Evolutionary conservation across 2,888 invertebrate genomes (phyloP), one percentile per base, ranked within the genome.

Genomic region (Erebia aethiops): DNA sequence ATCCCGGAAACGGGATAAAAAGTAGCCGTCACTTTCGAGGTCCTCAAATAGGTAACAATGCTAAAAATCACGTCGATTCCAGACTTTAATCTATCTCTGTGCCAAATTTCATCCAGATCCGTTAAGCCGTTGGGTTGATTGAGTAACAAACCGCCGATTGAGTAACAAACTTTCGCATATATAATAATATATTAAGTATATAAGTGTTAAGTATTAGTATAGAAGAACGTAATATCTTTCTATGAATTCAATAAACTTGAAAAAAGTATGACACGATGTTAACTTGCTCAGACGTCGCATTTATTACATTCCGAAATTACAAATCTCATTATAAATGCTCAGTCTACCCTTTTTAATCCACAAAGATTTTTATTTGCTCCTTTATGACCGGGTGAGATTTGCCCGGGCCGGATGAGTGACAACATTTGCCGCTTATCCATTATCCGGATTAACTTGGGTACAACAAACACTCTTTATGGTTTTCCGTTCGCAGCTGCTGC

Each of bases 351-450:
- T 62, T 67, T 72, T 72, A 67, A 65, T 70, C 68, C 64, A 41
- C 64, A 64, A 67, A 70, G 51, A 65, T 65, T 73, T 68, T 73
- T 65, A 73, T 73, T 70, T 56, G 61, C 65, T 65, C 61, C 67
- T 70, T 73, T 68, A 73, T 65, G 61, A 68, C 65, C 72, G 67
- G 64, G 46, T 61, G 64, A 73, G 70, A 68, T 73, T 73, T 54
- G 60, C 60, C 70, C 67, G 64, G 67, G 35, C 70, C 67, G 65
- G 67, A 65, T 73, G 68, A 73, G 72, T 73, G 70, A 73, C 72
- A 70, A 73, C 67, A 73, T 73, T 73, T 73, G 60, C 64, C 68
- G 70, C 67, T 68, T 65, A 65, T 70, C 72, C 72, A 73, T 73
- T 73, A 73, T 68, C 72, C 72, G 72, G 72, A 73, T 73, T 73